Percentiles rank a stretch among this genome's conserved stretches.
Evolutionary conservation across 2,113 vertebrate genomes (phyloP).

Genomic region (Microcebus jonahi): DNA sequence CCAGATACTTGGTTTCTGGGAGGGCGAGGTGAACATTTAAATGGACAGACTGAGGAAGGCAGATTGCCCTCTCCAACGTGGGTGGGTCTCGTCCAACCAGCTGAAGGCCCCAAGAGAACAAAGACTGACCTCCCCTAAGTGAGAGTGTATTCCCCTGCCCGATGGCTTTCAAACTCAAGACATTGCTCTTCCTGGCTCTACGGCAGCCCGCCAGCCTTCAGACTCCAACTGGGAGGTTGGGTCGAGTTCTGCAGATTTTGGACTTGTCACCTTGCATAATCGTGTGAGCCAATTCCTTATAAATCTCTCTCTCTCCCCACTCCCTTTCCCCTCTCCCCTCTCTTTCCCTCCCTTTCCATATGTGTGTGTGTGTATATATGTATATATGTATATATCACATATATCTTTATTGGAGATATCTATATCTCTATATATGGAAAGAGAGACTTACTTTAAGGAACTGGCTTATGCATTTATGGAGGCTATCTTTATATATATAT

Average conservation of each 20-base stretch:
- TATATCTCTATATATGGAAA: background rate
- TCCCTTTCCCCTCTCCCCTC: too few species aligned
- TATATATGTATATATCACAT: background rate
- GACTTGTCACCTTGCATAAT: background rate
- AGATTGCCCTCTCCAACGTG: rapidly evolving
- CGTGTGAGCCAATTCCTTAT: background rate
- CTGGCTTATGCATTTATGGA: background rate
- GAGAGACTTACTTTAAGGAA: background rate
- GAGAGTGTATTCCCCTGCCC: background rate
- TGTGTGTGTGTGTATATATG: background rate
- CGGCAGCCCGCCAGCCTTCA: background rate
- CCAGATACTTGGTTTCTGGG: background rate
- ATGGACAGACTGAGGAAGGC: rapidly evolving
- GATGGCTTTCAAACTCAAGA: rapidly evolving
- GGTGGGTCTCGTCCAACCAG: background rate
- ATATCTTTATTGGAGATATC: too few species aligned
- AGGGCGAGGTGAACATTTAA: background rate
- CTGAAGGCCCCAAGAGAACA: rapidly evolving
- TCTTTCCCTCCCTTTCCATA: background rate
- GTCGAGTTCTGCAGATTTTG: background rate
- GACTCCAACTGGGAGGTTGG: background rate
- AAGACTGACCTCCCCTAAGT: background rate
- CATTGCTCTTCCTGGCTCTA: rapidly evolving
- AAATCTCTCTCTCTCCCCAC: background rate
- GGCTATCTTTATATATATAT: too few species aligned